These are phyloP conservation scores for Pelodytes ibericus DNA, from an alignment of 2,797 vertebrate genomes.

Conservation along the genomic window DNA sequence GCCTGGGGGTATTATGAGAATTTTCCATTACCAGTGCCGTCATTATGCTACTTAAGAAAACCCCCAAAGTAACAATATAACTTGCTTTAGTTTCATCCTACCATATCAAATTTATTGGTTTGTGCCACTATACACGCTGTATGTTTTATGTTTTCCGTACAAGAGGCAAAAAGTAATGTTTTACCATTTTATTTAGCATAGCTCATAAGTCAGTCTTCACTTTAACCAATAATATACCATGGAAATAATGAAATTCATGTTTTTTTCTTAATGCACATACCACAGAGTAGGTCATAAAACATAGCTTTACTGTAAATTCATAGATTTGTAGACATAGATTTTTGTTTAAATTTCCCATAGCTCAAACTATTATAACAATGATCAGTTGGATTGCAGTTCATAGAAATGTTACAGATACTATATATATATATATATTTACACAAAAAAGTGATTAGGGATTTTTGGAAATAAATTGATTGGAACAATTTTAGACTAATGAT, in stretches of 20 bases:
- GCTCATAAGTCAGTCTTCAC: background rate
- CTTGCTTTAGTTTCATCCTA: slow-evolving; percentile 46
- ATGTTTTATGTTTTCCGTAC: slow-evolving; percentile 11
- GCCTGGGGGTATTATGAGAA: slow-evolving; percentile 49
- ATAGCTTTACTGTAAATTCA: too few relatives aligned
- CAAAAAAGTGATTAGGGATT: too few relatives aligned
- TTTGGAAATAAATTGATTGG: too few relatives aligned
- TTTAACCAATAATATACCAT: background rate
- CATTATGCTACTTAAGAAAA: slow-evolving; percentile 42
- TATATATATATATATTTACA: too few relatives aligned
- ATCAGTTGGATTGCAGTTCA: too few relatives aligned
- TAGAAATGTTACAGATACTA: too few relatives aligned
- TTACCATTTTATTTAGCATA: background rate
- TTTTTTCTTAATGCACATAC: background rate
- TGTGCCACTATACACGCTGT: slow-evolving; percentile 26
- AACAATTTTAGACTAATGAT: too few relatives aligned
- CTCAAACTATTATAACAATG: too few relatives aligned
- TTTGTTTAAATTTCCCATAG: too few relatives aligned
- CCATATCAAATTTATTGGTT: background rate
- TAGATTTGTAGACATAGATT: too few relatives aligned
- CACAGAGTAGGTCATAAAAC: too few relatives aligned
- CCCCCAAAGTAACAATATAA: slow-evolving; percentile 13
- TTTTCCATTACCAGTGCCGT: slow-evolving; percentile 40
- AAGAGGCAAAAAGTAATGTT: background rate
- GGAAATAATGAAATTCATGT: background rate